A percentile compares a stretch with the other conserved stretches of the same genome.
These are phyloP conservation scores for Shargacucullia verbasci DNA, from an alignment of 2,888 invertebrate species.

Conservation along the genomic window DNA sequence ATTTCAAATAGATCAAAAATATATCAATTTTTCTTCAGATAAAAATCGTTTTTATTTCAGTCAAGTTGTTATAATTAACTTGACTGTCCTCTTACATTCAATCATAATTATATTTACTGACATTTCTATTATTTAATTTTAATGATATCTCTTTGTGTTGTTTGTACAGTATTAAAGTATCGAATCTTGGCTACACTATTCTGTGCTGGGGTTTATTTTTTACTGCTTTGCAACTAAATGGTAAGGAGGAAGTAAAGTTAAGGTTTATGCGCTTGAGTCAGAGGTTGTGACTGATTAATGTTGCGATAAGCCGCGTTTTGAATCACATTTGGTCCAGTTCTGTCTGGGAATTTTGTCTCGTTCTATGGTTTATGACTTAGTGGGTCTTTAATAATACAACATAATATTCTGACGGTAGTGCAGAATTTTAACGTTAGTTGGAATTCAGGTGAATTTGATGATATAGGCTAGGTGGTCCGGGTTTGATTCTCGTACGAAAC, in stretches of 20 bases:
- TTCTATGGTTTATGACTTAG: slow-evolving; percentile 4
- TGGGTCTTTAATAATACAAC: too few relatives aligned
- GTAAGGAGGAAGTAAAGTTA: slow-evolving; percentile 36
- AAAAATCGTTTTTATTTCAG: too few relatives aligned
- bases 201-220: slow-evolving; percentile 11
- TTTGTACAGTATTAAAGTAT: background rate
- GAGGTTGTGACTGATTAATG: slow-evolving; percentile 39
- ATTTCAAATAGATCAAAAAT: too few relatives aligned
- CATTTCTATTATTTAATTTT: background rate
- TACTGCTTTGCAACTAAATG: slow-evolving; percentile 10
- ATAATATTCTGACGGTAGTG: too few relatives aligned
- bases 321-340: slow-evolving; percentile 16
- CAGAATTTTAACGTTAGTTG: too few relatives aligned
- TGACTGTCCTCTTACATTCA: background rate
- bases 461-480: too few relatives aligned
- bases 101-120: slow-evolving; percentile 1
- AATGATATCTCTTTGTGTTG: background rate
- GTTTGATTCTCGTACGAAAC: too few relatives aligned
- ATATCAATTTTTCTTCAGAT: too few relatives aligned
- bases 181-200: slow-evolving; percentile 21
- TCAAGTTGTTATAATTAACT: background rate
- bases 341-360: slow-evolving; percentile 13
- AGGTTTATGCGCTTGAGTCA: slow-evolving; percentile 40
- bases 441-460: too few relatives aligned
- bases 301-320: slow-evolving; percentile 29